Base-by-base conservation (phyloP, 2,113 vertebrate species). In the Pterocles gutturalis region DNA sequence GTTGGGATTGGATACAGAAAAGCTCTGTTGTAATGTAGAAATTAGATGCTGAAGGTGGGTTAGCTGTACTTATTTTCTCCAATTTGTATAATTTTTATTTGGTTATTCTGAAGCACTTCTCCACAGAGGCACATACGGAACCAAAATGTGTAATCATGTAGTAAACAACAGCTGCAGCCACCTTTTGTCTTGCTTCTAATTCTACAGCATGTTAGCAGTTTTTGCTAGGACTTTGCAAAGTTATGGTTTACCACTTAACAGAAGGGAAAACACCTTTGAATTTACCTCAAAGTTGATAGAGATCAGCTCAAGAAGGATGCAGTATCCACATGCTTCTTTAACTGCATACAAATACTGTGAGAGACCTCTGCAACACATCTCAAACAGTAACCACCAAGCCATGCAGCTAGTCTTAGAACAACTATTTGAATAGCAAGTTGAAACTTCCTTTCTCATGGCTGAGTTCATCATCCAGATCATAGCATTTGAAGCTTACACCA, bases 81-180 rank as follows among this genome's bases (percentile, higher is more conserved):
- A 61, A n/a, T 76, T 76, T 49, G 34, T 83, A 48, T 36, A 58
- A 81, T 62, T 85, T 92, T 64, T 88, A 45, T 89, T 89, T 66
- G 43, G 51, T 89, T 82, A 66, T 90, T 91, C 54, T 90, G 65
- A 96, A 90, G 71, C 36, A 65, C 29, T 88, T 76, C 62, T 93
- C 78, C 92, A 90, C 64, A 90, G 90, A 95, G 79, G 90, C 86
- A 67, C 54, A 84, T 33, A 84, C 16, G 41, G 64, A 89, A 93
- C n/a, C 34, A 79, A 80, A 97, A 73, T 19, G 17, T 75, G 54
- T 54, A 91, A 55, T 26, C n/a, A 57, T 2, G 31, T 21, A 58
- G 89, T 79, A 93, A 97, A 93, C 91, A 96, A 96, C 95, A 97
- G 96, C 96, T 94, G 94, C 89, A 95, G 72, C 46, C 83, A 84